Base-by-base conservation (phyloP, 2,888 invertebrate genomes). In the Psococerastis gibbosa region DNA sequence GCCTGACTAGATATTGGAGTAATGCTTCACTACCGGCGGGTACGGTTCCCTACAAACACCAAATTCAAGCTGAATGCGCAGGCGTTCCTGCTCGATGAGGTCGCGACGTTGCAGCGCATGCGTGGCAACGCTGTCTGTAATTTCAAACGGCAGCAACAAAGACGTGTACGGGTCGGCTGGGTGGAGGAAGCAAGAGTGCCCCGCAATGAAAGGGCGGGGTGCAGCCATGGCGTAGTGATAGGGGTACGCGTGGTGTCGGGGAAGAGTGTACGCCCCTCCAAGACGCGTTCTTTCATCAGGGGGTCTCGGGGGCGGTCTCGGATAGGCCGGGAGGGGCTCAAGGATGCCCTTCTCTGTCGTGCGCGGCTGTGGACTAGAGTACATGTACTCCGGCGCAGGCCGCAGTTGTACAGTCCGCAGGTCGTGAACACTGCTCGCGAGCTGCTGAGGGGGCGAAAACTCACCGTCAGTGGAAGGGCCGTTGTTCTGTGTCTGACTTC, bases 271-370 rank as follows among this genome's bases (percentile, higher is more conserved):
- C 5, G 38, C 38, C n/a, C 38, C 38, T 20, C 17, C 17, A 18
- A 20, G 17, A 22, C 22, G 17, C 5, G 18, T 5, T 17, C 22
- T n/a, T 11, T 38, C 38, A 20, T 17, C 8, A 4, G 38, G 18
- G 22, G 17, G 20, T 5, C 20, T 16, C 9, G 20, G 20, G 6
- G n/a, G 17, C 5, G 17, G 22, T 5, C 17, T 16, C 4, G 17
- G 38, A 20, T 16, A 22, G 4, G 22, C 22, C 15, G 9, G 17
- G 38, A 6, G n/a, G n/a, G 38, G 38, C 18, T 38, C 38, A 3
- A 38, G 20, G 8, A 38, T 38, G 13, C 38, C 38, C 22, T 38
- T 38, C 22, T 38, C 38, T 4, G 38, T 38, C 3, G 38, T 38
- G 4, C 38, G 6, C 3, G 38, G 38, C 22, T 38, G 38, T 18